Base-by-base conservation (phyloP, 2,797 vertebrate genomes). In the Sebastolobus alascanus region DNA sequence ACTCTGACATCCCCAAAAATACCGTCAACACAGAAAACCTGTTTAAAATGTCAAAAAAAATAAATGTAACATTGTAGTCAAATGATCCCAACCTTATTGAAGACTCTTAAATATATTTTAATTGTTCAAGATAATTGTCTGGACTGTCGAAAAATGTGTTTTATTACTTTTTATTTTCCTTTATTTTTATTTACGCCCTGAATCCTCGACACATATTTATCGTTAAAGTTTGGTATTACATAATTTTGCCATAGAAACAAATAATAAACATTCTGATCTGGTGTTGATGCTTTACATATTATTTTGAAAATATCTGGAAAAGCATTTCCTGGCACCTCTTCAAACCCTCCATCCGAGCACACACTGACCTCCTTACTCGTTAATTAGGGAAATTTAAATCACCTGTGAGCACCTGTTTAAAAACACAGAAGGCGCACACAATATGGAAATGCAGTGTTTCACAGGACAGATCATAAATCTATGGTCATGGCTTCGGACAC, bases 401-500 rank as follows among this genome's bases (percentile, higher is more conserved):
- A 92, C 80, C 87, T 89, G 89, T 8, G 33, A 20, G 14, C 14
- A 6, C 5, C 60, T n/a, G 4, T 3, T 58, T 80, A 33, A 71
- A 78, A 54, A 35, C 1, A 2, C 1, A n/a, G 3, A 60, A 2
- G 1, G 1, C 16, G 52, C 8, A 8, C 12, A 5, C n/a, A 31
- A 2, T 1, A 16, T 2, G 2, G 1, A 52, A 14, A 18, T 4
- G 2, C n/a, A 14, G 6, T 3, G 6, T 27, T 64, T 18, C 25
- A n/a, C 4, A 6, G 54, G 16, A 11, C 1, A 29, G 20, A 16
- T 1, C 5, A 22, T 2, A 66, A n/a, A 25, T 66, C 13, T 4
- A 2, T 5, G 0, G 16, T 10, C 29, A 95, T 93, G 93, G 84
- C 89, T 1, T 87, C 92, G 0, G 25, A 64, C 7, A n/a, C 74